Conservation (phyloP, 2,797 vertebrate genomes). For the Paramormyrops hopkinsi region DNA sequence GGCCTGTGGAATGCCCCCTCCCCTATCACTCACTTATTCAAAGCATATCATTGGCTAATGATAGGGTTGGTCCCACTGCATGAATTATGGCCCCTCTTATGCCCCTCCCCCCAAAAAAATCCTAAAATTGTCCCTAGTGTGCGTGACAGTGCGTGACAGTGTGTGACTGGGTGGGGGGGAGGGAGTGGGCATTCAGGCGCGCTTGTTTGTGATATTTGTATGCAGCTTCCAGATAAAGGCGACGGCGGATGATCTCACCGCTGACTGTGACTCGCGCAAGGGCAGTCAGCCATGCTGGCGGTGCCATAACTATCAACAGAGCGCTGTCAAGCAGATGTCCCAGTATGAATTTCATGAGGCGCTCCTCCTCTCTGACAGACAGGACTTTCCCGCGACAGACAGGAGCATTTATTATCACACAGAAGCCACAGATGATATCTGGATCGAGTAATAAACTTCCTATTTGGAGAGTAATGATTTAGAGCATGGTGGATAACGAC, state of each 20-base stretch:
- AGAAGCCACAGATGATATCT: conserved; percentile 3
- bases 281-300: conserved; percentile 54
- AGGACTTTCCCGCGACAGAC: conserved; percentile 15
- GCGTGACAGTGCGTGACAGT: conserved; percentile 19
- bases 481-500: conserved; percentile 2
- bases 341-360: conserved; percentile 54
- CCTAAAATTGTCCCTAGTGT: not conserved
- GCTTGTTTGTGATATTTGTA: conserved; percentile 45
- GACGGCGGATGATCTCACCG: conserved; percentile 31
- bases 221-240: conserved; percentile 33
- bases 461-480: conserved; percentile 11
- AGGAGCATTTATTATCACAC: conserved; percentile 11
- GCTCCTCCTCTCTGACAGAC: conserved; percentile 51
- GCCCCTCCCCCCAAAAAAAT: not conserved
- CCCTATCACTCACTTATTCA: not conserved
- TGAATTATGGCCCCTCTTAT: not conserved
- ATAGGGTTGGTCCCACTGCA: not conserved
- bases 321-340: conserved; percentile 62
- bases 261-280: conserved; percentile 53
- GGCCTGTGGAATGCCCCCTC: not conserved
- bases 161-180: conserved; percentile 47
- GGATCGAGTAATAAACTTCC: conserved; percentile 16
- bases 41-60: not conserved
- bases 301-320: conserved; percentile 63
- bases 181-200: conserved; percentile 33